phyloP scores from a whole-genome alignment of 2,797 vertebrate genomes.

The Lates japonicus region DNA sequence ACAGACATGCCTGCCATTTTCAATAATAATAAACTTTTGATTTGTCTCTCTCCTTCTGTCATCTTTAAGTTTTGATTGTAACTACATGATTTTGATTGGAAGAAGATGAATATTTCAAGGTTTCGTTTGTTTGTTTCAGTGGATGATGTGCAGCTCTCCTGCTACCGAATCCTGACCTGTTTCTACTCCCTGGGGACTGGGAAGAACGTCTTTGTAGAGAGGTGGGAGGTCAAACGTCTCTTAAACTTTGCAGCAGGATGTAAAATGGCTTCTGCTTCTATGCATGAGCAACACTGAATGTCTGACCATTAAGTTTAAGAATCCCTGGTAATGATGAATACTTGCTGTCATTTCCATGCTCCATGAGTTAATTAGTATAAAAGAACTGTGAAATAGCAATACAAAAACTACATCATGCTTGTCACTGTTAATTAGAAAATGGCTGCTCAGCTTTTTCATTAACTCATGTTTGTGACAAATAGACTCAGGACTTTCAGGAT shows the following conservation, averaged over 20 bases:
- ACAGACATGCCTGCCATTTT: too few relatives aligned
- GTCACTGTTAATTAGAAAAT: slow-evolving; percentile 10
- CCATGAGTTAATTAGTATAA: not conserved
- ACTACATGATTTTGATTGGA: not conserved
- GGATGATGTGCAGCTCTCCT: slow-evolving; percentile 96
- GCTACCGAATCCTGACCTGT: slow-evolving; percentile 95
- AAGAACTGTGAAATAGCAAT: slow-evolving; percentile 16
- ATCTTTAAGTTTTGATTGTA: not conserved
- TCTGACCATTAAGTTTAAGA: slow-evolving; percentile 18
- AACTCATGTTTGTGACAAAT: not conserved
- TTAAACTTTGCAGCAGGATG: not conserved
- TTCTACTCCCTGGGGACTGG: slow-evolving; percentile 95
- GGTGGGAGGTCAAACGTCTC: slow-evolving; percentile 79
- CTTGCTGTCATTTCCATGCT: not conserved
- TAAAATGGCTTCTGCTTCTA: too few relatives aligned
- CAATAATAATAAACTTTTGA: not conserved
- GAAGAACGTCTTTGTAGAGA: slow-evolving; percentile 97
- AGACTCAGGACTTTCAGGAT: not conserved
- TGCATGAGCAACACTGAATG: not conserved
- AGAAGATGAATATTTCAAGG: too few relatives aligned
- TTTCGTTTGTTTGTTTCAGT: slow-evolving; percentile 87
- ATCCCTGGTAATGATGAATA: not conserved
- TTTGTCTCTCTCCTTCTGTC: not conserved
- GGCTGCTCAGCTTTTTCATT: slow-evolving; percentile 15
- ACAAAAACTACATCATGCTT: slow-evolving; percentile 1